Evolutionary conservation across 2,113 vertebrate species (phyloP).

Genomic region (Brachypodius melanocephalos): DNA sequence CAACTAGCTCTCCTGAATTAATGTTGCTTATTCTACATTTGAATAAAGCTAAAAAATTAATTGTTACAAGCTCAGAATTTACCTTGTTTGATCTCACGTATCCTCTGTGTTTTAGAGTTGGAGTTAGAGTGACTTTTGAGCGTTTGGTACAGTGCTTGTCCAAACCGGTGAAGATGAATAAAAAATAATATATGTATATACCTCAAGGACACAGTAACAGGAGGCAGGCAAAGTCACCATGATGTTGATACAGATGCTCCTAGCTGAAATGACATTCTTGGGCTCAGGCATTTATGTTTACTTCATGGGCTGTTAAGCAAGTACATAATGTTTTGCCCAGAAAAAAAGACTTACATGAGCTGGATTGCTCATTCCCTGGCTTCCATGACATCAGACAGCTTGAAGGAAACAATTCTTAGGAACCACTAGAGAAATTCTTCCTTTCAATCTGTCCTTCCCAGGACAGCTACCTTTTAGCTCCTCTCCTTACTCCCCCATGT

Average conservation of each 20-base stretch:
- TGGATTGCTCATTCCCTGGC: neutral
- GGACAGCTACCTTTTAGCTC: neutral
- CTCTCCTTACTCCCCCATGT: neutral
- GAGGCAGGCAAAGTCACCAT: neutral
- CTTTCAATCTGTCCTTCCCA: neutral
- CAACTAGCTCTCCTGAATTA: conserved; percentile 20
- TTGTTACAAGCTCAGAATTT: conserved; percentile 38
- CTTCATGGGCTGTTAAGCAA: conserved; percentile 27
- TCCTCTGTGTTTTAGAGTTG: neutral
- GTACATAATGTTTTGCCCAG: neutral
- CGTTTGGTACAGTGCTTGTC: neutral
- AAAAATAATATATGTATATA: conserved; percentile 19
- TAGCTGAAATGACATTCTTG: conserved; percentile 3
- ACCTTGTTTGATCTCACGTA: conserved; percentile 24
- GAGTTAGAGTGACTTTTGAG: neutral
- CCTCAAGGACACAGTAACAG: conserved; percentile 11
- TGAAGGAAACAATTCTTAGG: neutral
- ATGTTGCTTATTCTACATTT: conserved; percentile 29
- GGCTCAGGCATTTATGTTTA: conserved; percentile 15
- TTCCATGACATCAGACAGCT: neutral
- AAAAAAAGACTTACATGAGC: neutral
- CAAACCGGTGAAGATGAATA: conserved; percentile 11
- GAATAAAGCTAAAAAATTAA: conserved; percentile 50
- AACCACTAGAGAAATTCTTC: neutral
- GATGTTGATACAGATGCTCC: conserved; percentile 7